These are phyloP conservation scores for Piliocolobus tephrosceles DNA, from an alignment of 2,113 vertebrate genomes.

Conservation along the genomic window DNA sequence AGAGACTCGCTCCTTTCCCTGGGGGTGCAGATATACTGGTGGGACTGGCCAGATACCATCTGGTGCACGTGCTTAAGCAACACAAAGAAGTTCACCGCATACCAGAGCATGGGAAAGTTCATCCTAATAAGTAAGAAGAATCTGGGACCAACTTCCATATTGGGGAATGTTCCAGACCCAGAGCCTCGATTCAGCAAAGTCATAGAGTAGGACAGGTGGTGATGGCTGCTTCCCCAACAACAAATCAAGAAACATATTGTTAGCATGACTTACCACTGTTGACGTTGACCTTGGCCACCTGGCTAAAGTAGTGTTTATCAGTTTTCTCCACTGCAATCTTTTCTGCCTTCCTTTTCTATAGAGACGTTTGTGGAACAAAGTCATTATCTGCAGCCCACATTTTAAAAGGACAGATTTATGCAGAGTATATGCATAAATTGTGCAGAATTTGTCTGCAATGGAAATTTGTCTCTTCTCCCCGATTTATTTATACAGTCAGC, in stretches of 20 bases:
- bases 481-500: background rate
- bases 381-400: background rate
- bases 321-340: background rate
- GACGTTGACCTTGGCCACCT: background rate
- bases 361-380: background rate
- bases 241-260: background rate
- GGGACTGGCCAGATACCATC: background rate
- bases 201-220: background rate
- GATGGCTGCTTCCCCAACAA: background rate
- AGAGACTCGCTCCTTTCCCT: background rate
- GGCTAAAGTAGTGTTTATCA: background rate
- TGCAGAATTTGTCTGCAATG: background rate
- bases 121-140: background rate
- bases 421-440: background rate
- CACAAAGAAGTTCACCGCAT: background rate
- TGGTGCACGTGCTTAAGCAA: background rate
- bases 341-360: background rate
- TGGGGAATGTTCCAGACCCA: background rate
- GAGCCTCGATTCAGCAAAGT: background rate
- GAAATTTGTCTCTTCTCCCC: background rate
- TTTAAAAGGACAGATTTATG: background rate
- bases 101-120: background rate
- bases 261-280: background rate
- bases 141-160: background rate
- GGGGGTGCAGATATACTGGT: background rate